Conservation (phyloP, 2,797 vertebrate species). For the Chloroceryle inda region DNA sequence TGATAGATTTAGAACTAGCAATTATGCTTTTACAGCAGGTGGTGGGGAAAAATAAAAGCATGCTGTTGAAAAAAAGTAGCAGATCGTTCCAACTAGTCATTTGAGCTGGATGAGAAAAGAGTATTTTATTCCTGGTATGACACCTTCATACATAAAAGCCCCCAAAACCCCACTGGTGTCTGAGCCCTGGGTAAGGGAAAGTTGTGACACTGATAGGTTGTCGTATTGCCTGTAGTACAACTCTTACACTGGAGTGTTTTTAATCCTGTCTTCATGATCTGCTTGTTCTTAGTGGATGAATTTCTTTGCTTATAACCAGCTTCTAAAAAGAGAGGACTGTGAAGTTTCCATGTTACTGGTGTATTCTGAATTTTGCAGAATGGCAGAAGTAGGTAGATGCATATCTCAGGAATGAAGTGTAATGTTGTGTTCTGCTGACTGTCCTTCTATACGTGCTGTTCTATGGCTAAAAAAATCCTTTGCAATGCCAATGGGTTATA, state of each 20-base stretch:
- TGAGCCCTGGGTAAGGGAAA: not conserved
- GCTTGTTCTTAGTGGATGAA: not conserved
- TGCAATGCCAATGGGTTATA: not conserved
- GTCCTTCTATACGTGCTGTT: not conserved
- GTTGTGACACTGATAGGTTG: not conserved
- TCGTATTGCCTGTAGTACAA: not conserved
- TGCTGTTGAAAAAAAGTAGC: slow-evolving; percentile 5
- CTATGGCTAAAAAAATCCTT: not conserved
- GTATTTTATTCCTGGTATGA: not conserved
- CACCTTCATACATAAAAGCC: not conserved
- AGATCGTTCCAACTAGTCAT: slow-evolving; percentile 1
- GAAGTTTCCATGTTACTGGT: not conserved
- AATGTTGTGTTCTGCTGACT: not conserved
- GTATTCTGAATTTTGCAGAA: not conserved
- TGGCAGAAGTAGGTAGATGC: not conserved
- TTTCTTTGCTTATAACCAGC: not conserved
- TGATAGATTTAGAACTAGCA: slow-evolving; percentile 27
- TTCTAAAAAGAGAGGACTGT: not conserved
- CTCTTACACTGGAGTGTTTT: not conserved
- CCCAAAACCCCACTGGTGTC: not conserved
- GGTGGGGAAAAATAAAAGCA: not conserved
- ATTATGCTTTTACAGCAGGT: slow-evolving; percentile 38
- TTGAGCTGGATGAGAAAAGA: not conserved
- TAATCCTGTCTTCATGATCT: not conserved
- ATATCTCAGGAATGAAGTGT: not conserved